Conservation (phyloP, 2,888 invertebrate species). For the Drosophila picticornis region DNA sequence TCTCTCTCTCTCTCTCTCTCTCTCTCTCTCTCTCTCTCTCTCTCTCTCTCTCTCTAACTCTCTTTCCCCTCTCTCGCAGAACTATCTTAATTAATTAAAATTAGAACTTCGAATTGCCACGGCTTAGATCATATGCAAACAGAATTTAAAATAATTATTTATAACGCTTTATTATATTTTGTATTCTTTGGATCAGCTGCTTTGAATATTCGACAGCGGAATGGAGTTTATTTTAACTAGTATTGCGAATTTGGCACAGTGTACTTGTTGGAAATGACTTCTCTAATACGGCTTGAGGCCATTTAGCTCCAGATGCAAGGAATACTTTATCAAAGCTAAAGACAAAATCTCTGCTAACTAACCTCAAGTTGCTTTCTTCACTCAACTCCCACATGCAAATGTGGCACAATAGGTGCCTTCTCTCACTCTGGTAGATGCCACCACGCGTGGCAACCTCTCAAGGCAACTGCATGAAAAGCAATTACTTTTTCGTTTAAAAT, state of each 20-base stretch:
- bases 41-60: neutral
- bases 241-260: neutral
- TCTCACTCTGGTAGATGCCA: neutral
- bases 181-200: too few species aligned
- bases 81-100: neutral
- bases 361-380: slow-evolving; percentile 13
- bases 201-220: neutral
- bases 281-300: slow-evolving; percentile 11
- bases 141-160: neutral
- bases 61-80: neutral
- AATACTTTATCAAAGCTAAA: slow-evolving; percentile 13
- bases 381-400: neutral
- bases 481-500: slow-evolving; percentile 78
- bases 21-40: neutral
- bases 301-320: neutral
- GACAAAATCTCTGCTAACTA: slow-evolving; percentile 20
- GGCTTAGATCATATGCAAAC: neutral
- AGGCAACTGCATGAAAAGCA: slow-evolving; percentile 63
- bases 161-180: neutral
- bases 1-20: neutral
- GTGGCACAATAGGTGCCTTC: neutral
- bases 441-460: slow-evolving; percentile 32
- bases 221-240: neutral
- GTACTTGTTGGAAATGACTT: neutral
- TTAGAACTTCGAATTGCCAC: neutral